phyloP scores from a whole-genome alignment of 2,888 invertebrate genomes.

The Aromia moschata region DNA sequence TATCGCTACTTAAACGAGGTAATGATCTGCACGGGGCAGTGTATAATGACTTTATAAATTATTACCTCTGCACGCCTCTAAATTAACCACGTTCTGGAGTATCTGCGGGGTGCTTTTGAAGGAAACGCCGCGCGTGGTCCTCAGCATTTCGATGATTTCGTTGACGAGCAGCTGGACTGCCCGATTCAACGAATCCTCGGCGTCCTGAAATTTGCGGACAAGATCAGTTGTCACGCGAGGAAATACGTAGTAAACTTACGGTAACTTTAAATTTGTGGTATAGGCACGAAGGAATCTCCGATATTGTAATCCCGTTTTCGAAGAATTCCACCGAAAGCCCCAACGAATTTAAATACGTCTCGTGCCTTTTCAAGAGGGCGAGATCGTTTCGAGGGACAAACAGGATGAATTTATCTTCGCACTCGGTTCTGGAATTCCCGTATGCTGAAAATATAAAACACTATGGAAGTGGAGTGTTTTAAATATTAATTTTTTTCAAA shows the following conservation, averaged over 20 bases:
- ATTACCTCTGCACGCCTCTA: slow-evolving; percentile 74
- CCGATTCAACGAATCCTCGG: slow-evolving; percentile 36
- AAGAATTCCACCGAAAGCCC: slow-evolving; percentile 67
- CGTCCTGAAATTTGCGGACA: slow-evolving; percentile 32
- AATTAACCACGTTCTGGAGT: slow-evolving; percentile 67
- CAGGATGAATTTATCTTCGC: slow-evolving; percentile 43
- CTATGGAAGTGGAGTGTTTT: too few relatives aligned
- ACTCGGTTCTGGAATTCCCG: slow-evolving; percentile 36
- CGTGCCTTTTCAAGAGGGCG: slow-evolving; percentile 66
- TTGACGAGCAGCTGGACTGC: slow-evolving; percentile 66
- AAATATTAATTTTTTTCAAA: too few relatives aligned
- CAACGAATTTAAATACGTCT: slow-evolving; percentile 66
- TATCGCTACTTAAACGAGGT: too few relatives aligned
- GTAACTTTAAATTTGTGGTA: slow-evolving; percentile 67
- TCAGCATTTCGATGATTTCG: slow-evolving; percentile 68
- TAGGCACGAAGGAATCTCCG: slow-evolving; percentile 72
- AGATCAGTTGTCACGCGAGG: too few relatives aligned
- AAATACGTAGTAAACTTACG: slow-evolving; percentile 57
- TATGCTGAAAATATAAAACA: slow-evolving; percentile 50
- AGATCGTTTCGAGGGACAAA: slow-evolving; percentile 63
- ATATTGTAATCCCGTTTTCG: slow-evolving; percentile 64
- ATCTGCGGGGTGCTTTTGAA: slow-evolving; percentile 55
- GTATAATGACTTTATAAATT: neutral
- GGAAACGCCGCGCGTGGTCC: slow-evolving; percentile 63
- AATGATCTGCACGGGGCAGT: too few relatives aligned